These are phyloP conservation scores for Platynereis dumerilii DNA, from an alignment of 2,888 invertebrate genomes.

Conservation along the genomic window DNA sequence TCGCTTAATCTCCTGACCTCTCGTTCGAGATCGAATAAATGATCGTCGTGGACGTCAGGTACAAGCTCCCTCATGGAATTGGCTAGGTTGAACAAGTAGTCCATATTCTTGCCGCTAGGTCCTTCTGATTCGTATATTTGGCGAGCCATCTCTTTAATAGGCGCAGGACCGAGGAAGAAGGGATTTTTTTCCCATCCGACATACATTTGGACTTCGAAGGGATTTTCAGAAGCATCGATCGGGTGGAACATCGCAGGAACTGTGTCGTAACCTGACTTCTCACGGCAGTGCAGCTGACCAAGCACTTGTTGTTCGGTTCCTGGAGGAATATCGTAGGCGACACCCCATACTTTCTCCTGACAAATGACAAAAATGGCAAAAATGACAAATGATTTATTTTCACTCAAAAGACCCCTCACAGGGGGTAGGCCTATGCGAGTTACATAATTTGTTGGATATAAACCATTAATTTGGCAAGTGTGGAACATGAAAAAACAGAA, in stretches of 20 bases:
- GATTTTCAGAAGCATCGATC: slow-evolving; percentile 47
- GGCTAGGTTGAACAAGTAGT: slow-evolving; percentile 87
- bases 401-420: no score
- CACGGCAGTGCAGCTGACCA: slow-evolving; percentile 84
- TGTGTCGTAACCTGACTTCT: slow-evolving; percentile 89
- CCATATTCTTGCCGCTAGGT: slow-evolving; percentile 88
- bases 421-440: no score
- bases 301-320: slow-evolving; percentile 73
- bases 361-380: no score
- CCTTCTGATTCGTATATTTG: slow-evolving; percentile 77
- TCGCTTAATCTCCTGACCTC: slow-evolving; percentile 63
- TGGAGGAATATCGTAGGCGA: slow-evolving; percentile 84
- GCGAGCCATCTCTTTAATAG: slow-evolving; percentile 77
- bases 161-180: slow-evolving; percentile 79
- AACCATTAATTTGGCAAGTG: no score
- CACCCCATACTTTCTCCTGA: slow-evolving; percentile 85
- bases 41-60: slow-evolving; percentile 74
- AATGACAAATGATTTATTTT: no score
- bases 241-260: slow-evolving; percentile 78
- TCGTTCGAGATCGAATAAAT: slow-evolving; percentile 77
- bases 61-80: slow-evolving; percentile 78
- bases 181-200: slow-evolving; percentile 83
- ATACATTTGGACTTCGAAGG: slow-evolving; percentile 79
- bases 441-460: no score
- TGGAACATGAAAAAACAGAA: no score